Evolutionary conservation across 2,113 vertebrate species (phyloP), one percentile per base, ranked within the genome.

Genomic region (Acanthochromis polyacanthus): DNA sequence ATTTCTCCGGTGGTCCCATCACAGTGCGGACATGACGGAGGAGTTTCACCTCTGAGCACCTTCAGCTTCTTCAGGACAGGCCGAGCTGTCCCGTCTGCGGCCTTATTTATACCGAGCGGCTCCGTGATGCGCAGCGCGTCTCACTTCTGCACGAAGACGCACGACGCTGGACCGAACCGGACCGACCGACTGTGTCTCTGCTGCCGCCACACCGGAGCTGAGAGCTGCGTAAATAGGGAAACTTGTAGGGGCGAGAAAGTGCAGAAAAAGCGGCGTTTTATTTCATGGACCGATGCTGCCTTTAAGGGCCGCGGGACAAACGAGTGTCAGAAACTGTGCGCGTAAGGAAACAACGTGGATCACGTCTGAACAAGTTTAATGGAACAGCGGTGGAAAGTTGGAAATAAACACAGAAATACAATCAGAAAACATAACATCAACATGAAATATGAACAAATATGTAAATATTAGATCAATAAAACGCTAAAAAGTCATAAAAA

Each of bases 81-180:
- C 67, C 43, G 65, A 69, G 75, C 75, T 66, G 83, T 86, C 51
- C 79, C 60, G 76, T 71, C 68, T 66, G 77, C 71, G 87, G 89
- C 83, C 87, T 86, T 74, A 80, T 83, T 80, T 88, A 84, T 82
- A 74, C 66, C 32, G 40, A 78, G 52, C 76, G 75, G 81, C 72
- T 80, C 5, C 10, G 52, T 50, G 79, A 81, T 70, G 86, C 86
- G 84, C 84, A 69, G 72, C 65, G 68, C 60, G 67, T 66, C 4
- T 74, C 48, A 77, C 62, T 74, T 40, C 71, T n/a, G 58, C 75
- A 59, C 51, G 10, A 20, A 40, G 17, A 20, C 11, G 8, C 59
- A 55, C 52, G 52, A 20, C 12, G 9, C n/a, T 14, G 46, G 14
- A 57, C 15, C 48, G 23, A 43, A 16, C 19, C 7, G 7, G 17